These are phyloP conservation scores for Andricus grossulariae DNA, from an alignment of 1,140 invertebrate genomes.

Conservation along the genomic window DNA sequence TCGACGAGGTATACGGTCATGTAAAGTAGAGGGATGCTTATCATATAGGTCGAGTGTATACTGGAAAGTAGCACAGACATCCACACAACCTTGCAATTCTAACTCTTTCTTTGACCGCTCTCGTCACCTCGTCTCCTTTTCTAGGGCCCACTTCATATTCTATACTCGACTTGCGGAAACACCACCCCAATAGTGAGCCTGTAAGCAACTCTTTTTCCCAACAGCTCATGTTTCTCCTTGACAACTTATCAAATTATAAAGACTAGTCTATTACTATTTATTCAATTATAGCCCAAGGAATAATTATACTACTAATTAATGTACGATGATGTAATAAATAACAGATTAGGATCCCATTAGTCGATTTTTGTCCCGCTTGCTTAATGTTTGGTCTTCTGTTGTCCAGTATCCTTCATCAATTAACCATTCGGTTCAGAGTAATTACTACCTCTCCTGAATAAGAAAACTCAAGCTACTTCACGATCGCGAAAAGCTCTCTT, in stretches of 20 bases:
- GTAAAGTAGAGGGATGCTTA: conserved; percentile 45
- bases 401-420: not conserved
- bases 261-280: too few species aligned
- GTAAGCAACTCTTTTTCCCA: too few species aligned
- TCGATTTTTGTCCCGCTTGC: too few species aligned
- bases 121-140: conserved; percentile 43
- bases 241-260: not conserved
- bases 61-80: conserved; percentile 49
- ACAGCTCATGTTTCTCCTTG: not conserved
- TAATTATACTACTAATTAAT: not conserved
- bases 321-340: too few species aligned
- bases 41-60: conserved; percentile 56
- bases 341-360: too few species aligned
- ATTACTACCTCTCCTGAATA: not conserved
- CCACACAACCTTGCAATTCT: conserved; percentile 7
- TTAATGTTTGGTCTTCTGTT: not conserved
- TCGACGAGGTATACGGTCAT: conserved; percentile 47
- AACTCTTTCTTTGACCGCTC: conserved; percentile 36
- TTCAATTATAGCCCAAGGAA: too few species aligned
- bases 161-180: conserved; percentile 18
- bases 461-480: conserved; percentile 18
- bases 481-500: not conserved
- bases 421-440: not conserved
- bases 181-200: not conserved
- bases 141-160: conserved; percentile 43